These are phyloP conservation scores for Nasua narica DNA, from an alignment of 2,797 vertebrate genomes.

Conservation along the genomic window DNA sequence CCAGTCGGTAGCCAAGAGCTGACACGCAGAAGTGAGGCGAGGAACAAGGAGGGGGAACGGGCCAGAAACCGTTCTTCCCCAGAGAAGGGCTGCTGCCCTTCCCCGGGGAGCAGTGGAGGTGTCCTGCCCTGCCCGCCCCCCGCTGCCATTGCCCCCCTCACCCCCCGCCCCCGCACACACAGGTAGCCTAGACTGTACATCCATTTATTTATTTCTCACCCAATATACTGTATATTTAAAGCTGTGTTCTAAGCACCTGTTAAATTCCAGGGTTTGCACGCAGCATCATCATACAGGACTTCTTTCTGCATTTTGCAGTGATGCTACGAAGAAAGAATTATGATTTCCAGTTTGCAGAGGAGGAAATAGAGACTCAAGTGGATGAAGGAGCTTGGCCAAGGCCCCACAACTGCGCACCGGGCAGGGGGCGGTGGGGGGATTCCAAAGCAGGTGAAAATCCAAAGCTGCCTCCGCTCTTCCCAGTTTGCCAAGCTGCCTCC, in stretches of 20 bases:
- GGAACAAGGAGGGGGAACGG: not conserved
- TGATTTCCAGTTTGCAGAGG: not conserved
- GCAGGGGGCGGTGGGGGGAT: not conserved
- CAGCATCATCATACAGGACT: no score
- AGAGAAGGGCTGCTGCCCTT: not conserved
- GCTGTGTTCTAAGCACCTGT: not conserved
- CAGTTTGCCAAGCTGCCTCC: not conserved
- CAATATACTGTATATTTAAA: not conserved
- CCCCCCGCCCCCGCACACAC: no score
- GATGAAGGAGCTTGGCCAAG: not conserved
- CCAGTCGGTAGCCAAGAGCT: not conserved
- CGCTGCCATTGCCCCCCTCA: rapidly evolving
- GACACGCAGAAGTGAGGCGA: not conserved
- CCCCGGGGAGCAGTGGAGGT: not conserved
- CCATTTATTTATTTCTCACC: not conserved
- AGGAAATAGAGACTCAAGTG: not conserved
- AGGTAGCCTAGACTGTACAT: not conserved
- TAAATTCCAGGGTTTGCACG: no score
- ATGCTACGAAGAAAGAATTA: not conserved
- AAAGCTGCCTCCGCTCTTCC: not conserved
- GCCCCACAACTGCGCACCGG: not conserved
- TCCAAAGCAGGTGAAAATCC: not conserved
- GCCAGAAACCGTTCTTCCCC: not conserved
- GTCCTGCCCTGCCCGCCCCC: not conserved
- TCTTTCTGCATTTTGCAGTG: not conserved